phyloP scores from a whole-genome alignment of 2,113 vertebrate species.

The Peucedramus taeniatus region DNA sequence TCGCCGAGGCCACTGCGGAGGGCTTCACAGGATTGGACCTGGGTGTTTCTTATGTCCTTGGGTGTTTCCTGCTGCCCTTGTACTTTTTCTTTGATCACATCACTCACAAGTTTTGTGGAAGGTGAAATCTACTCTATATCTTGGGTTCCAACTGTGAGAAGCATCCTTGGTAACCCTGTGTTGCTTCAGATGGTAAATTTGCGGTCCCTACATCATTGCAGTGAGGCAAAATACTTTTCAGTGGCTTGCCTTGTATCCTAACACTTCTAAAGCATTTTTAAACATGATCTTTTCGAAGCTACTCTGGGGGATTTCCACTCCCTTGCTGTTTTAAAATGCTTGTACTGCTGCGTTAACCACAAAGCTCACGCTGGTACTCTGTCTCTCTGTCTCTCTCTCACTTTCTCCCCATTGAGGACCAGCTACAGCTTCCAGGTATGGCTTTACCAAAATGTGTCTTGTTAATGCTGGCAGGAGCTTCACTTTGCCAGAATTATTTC shows the following conservation, averaged over 20 bases:
- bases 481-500: background rate
- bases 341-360: constrained; percentile 21
- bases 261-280: background rate
- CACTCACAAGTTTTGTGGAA: background rate
- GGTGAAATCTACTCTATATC: background rate
- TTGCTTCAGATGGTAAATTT: background rate
- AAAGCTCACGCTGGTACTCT: background rate
- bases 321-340: constrained; percentile 34
- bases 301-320: constrained; percentile 52
- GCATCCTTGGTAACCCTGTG: background rate
- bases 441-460: background rate
- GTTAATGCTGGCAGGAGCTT: background rate
- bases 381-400: background rate
- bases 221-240: background rate
- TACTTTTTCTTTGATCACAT: background rate
- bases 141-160: background rate
- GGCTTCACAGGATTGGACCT: background rate
- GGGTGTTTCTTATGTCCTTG: background rate
- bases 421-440: background rate
- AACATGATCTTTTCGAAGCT: constrained; percentile 33
- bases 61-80: background rate
- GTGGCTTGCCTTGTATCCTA: background rate
- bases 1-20: background rate
- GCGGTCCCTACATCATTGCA: background rate
- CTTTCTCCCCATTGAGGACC: constrained; percentile 23